Evolutionary conservation across 2,113 vertebrate genomes (phyloP), one percentile per base, ranked within the genome.

Genomic region (Nicator chloris): DNA sequence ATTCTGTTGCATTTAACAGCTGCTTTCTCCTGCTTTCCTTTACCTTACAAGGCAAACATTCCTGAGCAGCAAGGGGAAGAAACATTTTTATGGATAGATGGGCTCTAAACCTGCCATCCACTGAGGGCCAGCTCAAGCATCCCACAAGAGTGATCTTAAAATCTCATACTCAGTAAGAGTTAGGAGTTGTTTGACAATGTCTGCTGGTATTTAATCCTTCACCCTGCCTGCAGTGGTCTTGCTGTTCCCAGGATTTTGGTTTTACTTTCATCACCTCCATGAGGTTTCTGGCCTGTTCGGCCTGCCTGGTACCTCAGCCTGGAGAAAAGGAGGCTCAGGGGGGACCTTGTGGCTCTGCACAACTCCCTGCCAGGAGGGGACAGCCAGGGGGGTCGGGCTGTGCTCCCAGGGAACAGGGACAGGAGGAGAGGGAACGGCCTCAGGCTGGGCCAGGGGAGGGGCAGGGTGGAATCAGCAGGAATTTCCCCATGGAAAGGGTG

Each of bases 401-500:
- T 80, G 26, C 7, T 56, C 3, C 19, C 50, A 72, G 44, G 56
- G 37, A 27, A 51, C 70, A 75, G 53, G 51, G 60, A 81, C 60
- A 65, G 45, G 44, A 50, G 33, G 2, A 33, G 23, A 44, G 60
- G 51, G 15, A 88, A 59, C 0, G 0, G 51, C 44, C 53, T 66
- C 68, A 59, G 37, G 17, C 7, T 73, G 50, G 23, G 44, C 68
- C 24, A 33, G 51, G 14, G 22, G 2, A 37, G 42, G 19, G 0
- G 4, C 37, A 24, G 68, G 15, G 2, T 16, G 86, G 51, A 0
- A 81, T 0, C 44, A 66, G 44, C 1, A 59, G 44, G 44, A 73
- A 45, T 59, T 73, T 51, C 18, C 0, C 0, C 37, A 28, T 39
- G 37, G 0, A 15, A 51, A 39, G 8, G 0, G 0, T 2, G 1